Conservation (phyloP, 2,113 vertebrate species). For the Chinchilla lanigera region DNA sequence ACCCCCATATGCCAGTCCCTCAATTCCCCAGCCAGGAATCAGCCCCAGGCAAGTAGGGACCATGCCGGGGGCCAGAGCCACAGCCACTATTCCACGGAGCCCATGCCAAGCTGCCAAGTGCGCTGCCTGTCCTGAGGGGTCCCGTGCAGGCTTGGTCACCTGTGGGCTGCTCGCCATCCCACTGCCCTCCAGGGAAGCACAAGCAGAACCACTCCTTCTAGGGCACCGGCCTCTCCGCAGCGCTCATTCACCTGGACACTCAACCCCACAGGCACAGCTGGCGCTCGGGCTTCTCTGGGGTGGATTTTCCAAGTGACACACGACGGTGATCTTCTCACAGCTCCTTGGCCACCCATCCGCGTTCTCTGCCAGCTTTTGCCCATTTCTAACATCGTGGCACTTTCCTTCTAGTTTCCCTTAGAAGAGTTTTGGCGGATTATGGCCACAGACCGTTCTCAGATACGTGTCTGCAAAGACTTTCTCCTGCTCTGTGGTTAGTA, state of each 20-base stretch:
- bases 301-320: background rate
- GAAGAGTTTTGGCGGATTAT: background rate
- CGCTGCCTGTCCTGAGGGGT: background rate
- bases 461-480: background rate
- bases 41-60: background rate
- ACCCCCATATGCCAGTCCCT: background rate
- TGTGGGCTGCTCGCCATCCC: background rate
- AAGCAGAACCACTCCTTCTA: background rate
- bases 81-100: background rate
- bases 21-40: background rate
- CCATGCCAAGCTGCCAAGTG: background rate
- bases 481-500: background rate
- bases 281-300: background rate
- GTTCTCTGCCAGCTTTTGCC: background rate
- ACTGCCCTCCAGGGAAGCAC: too few species aligned
- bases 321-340: rapidly evolving
- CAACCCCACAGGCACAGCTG: rapidly evolving
- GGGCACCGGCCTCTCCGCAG: background rate
- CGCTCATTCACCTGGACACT: background rate
- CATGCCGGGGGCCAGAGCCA: too few species aligned
- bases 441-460: too few species aligned
- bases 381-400: background rate
- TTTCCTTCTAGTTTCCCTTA: background rate
- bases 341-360: rapidly evolving
- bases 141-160: background rate